These are phyloP conservation scores for Manduca sexta DNA, from an alignment of 1,140 invertebrate genomes.

Conservation along the genomic window DNA sequence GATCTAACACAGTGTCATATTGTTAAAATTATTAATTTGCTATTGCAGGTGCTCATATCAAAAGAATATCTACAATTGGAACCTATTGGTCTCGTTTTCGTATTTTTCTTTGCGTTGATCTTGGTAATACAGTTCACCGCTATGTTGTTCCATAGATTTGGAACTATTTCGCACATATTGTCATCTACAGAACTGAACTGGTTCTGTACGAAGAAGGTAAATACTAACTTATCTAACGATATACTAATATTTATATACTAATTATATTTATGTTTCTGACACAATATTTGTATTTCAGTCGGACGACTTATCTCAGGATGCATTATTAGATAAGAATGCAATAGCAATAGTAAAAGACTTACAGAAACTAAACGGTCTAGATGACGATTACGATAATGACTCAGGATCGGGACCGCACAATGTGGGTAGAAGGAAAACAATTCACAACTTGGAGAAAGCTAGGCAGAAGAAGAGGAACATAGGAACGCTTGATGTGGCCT, in stretches of 20 bases:
- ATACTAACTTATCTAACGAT: background rate
- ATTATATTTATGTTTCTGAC: background rate
- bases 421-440: conserved; percentile 88
- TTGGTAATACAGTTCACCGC: conserved; percentile 96
- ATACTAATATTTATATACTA: background rate
- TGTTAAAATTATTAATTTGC: conserved; percentile 3
- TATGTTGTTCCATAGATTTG: conserved; percentile 99
- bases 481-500: conserved; percentile 94
- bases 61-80: conserved; percentile 94
- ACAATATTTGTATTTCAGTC: conserved; percentile 72
- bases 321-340: conserved; percentile 91
- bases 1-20: no score
- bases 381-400: conserved; percentile 93
- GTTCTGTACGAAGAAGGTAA: conserved; percentile 88
- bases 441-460: conserved; percentile 93
- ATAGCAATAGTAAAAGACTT: conserved; percentile 94
- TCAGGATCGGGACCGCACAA: conserved; percentile 86
- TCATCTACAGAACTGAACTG: conserved; percentile 95
- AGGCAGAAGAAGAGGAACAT: conserved; percentile 90
- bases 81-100: conserved; percentile 97
- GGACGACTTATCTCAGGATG: conserved; percentile 91
- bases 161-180: conserved; percentile 97
- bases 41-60: conserved; percentile 84
- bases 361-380: conserved; percentile 89
- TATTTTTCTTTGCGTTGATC: conserved; percentile 98